Evolutionary conservation across 2,797 vertebrate species (phyloP), one percentile per base, ranked within the genome.

Genomic region (Trachurus trachurus): DNA sequence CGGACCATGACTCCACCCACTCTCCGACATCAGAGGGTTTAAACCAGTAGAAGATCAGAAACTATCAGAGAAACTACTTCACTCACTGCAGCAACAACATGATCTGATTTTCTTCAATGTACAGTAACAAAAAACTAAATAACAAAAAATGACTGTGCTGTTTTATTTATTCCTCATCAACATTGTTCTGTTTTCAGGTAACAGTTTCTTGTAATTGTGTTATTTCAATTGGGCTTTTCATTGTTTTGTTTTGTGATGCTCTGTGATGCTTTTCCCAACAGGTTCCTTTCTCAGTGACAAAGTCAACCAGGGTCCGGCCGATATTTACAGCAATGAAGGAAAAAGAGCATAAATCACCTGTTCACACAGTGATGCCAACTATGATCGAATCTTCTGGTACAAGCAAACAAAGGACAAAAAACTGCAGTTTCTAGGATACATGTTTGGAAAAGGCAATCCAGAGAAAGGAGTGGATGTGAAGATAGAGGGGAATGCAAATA

Each of bases 341-440:
- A 26, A 26, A 26, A 26, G 1, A 26, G 26, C 1, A 26, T 1
- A 26, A 26, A 26, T 26, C 26, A 26, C 26, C 26, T 26, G 26
- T 26, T 26, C 26, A 26, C 26, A 26, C 26, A 26, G 26, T 16
- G 72, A 61, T 21, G 0, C 42, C 0, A 11, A 0, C 52, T 87
- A 83, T 26, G 3, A 26, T 26, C 26, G 3, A 26, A 26, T 26
- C 26, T 1, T 89, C 5, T 94, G 93, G 93, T 93, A 93, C 81
- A 89, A 90, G 11, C 84, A 84, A 10, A 39, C 9, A 11, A 17
- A 39, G 37, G 9, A 62, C 6, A 15, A 9, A 64, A 21, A 64
- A 4, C 31, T 94, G 1, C 79, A 84, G 16, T 17, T 83, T 1
- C 61, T 93, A 16, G 44, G 44, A 45, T 45, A 45, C 5, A 45